Conservation (phyloP, 2,888 invertebrate genomes). For the Cephonodes hylas region DNA sequence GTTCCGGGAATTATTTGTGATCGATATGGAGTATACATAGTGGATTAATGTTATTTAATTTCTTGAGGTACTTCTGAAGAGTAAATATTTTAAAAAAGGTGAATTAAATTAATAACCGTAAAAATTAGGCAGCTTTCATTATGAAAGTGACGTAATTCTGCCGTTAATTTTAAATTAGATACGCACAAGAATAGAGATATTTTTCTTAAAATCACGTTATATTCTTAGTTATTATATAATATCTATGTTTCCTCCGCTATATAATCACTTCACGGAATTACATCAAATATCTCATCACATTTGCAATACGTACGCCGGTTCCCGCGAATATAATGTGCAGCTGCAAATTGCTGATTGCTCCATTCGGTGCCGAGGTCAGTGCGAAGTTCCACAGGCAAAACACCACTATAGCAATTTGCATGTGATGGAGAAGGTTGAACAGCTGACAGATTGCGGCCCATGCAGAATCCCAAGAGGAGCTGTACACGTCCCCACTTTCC, state of each 20-base stretch:
- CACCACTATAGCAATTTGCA: slow-evolving; percentile 71
- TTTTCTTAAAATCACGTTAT: background rate
- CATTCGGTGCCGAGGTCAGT: slow-evolving; percentile 60
- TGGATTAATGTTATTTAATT: too few relatives aligned
- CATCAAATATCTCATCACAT: background rate
- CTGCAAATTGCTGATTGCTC: slow-evolving; percentile 66
- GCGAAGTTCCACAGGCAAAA: slow-evolving; percentile 72
- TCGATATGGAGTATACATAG: too few relatives aligned
- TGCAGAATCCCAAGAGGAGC: slow-evolving; percentile 63
- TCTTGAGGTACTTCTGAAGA: too few relatives aligned
- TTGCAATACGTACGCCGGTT: slow-evolving; percentile 66
- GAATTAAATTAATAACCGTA: background rate
- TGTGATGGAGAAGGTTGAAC: slow-evolving; percentile 70
- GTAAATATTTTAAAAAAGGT: too few relatives aligned
- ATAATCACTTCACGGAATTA: background rate
- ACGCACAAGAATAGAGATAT: background rate
- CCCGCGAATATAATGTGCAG: slow-evolving; percentile 74
- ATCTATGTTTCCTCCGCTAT: background rate
- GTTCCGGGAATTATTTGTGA: too few relatives aligned
- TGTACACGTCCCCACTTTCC: slow-evolving; percentile 60
- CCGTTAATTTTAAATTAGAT: background rate
- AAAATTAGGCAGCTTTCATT: background rate
- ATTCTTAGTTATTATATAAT: background rate
- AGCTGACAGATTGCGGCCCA: slow-evolving; percentile 71
- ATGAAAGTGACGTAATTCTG: background rate